These are phyloP conservation scores for Oeneis ivallda DNA, from an alignment of 2,888 invertebrate species.

Conservation along the genomic window DNA sequence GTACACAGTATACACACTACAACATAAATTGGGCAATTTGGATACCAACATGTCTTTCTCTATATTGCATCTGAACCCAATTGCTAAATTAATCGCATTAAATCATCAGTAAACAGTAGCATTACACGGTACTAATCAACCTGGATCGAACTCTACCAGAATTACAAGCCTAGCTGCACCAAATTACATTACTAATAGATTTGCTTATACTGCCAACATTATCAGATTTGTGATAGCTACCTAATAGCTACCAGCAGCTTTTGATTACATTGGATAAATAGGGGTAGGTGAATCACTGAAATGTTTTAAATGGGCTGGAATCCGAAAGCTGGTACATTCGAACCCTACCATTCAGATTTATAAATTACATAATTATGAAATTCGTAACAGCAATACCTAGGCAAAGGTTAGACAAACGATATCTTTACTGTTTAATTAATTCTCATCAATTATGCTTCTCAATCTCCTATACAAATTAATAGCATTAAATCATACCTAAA, in stretches of 20 bases:
- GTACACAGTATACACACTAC: too few relatives aligned
- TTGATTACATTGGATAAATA: too few relatives aligned
- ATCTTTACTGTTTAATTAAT: background rate
- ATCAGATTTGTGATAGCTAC: slow-evolving; percentile 15
- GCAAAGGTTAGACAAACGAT: background rate
- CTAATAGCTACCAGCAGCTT: background rate
- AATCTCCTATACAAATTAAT: background rate
- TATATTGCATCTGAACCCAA: slow-evolving; percentile 9
- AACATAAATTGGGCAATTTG: too few relatives aligned
- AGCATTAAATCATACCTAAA: slow-evolving; percentile 7
- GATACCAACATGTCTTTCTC: slow-evolving; percentile 10
- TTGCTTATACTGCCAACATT: slow-evolving; percentile 28
- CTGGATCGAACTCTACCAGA: slow-evolving; percentile 30
- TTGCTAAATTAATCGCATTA: slow-evolving; percentile 33
- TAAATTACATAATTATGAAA: too few relatives aligned
- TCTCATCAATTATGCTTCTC: background rate
- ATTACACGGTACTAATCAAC: slow-evolving; percentile 36
- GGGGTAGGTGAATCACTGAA: too few relatives aligned
- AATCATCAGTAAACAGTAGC: slow-evolving; percentile 32
- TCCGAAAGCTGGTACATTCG: too few relatives aligned
- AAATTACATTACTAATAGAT: slow-evolving; percentile 35
- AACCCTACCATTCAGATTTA: too few relatives aligned
- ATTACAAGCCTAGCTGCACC: slow-evolving; percentile 35
- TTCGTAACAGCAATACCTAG: background rate
- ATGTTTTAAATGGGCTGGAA: too few relatives aligned